phyloP scores from a whole-genome alignment of 2,113 vertebrate genomes.

The Oceanodroma tethys region DNA sequence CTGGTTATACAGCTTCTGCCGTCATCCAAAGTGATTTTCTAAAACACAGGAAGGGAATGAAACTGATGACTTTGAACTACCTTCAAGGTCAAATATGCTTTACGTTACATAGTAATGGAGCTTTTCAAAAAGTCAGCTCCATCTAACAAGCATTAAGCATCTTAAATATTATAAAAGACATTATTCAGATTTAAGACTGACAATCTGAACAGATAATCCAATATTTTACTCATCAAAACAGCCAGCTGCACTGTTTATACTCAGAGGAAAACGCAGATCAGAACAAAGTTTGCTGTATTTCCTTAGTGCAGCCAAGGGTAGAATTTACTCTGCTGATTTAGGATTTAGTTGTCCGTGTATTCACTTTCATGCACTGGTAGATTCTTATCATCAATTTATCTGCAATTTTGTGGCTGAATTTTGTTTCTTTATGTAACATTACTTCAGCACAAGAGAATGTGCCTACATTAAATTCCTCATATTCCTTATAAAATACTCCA shows the following conservation, averaged over 20 bases:
- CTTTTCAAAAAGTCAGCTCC: background rate
- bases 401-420: background rate
- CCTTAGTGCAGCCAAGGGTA: background rate
- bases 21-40: background rate
- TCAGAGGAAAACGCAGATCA: background rate
- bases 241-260: background rate
- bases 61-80: background rate
- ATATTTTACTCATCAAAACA: background rate
- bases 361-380: background rate
- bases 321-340: background rate
- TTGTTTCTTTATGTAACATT: background rate
- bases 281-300: background rate
- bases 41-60: background rate
- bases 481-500: background rate
- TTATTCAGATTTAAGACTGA: background rate
- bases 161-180: background rate
- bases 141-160: background rate
- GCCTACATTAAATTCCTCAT: background rate
- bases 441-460: background rate
- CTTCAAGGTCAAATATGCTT: background rate
- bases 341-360: background rate
- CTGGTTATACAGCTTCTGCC: background rate
- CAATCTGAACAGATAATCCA: background rate
- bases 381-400: background rate
- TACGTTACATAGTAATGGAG: background rate